Conservation (phyloP, 2,113 vertebrate species). For the Cichladusa arquata region DNA sequence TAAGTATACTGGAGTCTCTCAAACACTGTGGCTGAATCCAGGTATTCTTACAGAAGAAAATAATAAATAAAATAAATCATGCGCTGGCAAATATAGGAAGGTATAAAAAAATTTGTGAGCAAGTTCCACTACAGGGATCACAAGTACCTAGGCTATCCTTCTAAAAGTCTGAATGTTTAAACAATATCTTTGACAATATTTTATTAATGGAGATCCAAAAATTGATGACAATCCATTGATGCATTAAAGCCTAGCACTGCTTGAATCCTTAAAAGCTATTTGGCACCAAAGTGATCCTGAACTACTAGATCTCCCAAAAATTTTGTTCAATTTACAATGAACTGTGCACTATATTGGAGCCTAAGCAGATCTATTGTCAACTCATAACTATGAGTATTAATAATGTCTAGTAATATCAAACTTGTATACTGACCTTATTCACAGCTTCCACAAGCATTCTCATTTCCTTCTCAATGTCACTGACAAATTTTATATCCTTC, state of each 20-base stretch:
- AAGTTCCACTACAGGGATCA: neutral
- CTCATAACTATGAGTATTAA: neutral
- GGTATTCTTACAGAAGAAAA: neutral
- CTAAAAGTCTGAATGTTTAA: neutral
- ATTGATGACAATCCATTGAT: neutral
- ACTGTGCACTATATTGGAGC: neutral
- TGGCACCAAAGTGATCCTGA: neutral
- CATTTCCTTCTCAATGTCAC: constrained; percentile 92
- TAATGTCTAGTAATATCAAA: neutral
- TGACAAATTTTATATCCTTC: constrained; percentile 94
- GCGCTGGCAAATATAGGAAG: neutral
- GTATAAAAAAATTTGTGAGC: neutral
- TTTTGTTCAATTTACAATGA: neutral
- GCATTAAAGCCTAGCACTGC: neutral
- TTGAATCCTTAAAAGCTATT: neutral
- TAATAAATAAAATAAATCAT: neutral
- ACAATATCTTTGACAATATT: neutral
- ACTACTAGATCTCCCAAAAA: neutral
- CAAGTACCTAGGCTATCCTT: neutral
- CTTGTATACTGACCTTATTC: constrained; percentile 84
- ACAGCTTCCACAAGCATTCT: constrained; percentile 89
- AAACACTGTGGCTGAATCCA: neutral
- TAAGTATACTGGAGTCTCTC: neutral
- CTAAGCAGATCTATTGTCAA: neutral
- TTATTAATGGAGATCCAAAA: neutral